These are phyloP conservation scores for Notoglanidium macrostoma DNA, from an alignment of 2,797 vertebrate species.

Conservation along the genomic window DNA sequence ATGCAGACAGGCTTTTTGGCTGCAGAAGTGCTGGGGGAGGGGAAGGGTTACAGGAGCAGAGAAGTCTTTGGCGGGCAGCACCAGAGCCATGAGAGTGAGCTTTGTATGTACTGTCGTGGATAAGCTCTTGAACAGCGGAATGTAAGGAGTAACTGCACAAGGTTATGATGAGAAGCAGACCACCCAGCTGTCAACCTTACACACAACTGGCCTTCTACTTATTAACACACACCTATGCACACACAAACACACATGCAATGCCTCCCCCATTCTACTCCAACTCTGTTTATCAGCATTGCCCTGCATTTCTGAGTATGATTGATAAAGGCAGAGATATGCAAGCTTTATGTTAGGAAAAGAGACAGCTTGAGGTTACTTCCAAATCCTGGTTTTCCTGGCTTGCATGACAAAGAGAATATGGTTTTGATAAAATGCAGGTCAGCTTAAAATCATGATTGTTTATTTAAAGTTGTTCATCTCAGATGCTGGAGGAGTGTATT, in stretches of 20 bases:
- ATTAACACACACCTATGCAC: conserved; percentile 67
- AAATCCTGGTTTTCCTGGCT: conserved; percentile 47
- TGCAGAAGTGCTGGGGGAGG: conserved; percentile 57
- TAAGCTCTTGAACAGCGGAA: conserved; percentile 76
- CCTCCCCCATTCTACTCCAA: conserved; percentile 28
- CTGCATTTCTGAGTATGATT: conserved; percentile 47
- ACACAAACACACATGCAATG: conserved; percentile 11
- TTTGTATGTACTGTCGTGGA: conserved; percentile 76
- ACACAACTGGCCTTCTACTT: conserved; percentile 78
- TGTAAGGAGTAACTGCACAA: conserved; percentile 78
- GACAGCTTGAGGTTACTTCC: conserved; percentile 30
- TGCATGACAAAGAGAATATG: conserved; percentile 34
- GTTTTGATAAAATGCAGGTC: conserved; percentile 54
- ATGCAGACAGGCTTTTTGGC: conserved; percentile 43
- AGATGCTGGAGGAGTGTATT: conserved; percentile 23
- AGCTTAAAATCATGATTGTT: conserved; percentile 50
- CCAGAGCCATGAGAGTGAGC: conserved; percentile 72
- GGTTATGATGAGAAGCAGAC: conserved; percentile 79
- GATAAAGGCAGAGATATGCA: conserved; percentile 55
- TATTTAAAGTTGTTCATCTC: conserved; percentile 41
- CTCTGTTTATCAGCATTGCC: conserved; percentile 40
- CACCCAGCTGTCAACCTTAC: conserved; percentile 80
- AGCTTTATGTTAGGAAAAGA: conserved; percentile 34
- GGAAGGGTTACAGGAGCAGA: conserved; percentile 45
- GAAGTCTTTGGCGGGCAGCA: conserved; percentile 48